Conservation (phyloP, 2,797 vertebrate species). For the Mico argentatus region DNA sequence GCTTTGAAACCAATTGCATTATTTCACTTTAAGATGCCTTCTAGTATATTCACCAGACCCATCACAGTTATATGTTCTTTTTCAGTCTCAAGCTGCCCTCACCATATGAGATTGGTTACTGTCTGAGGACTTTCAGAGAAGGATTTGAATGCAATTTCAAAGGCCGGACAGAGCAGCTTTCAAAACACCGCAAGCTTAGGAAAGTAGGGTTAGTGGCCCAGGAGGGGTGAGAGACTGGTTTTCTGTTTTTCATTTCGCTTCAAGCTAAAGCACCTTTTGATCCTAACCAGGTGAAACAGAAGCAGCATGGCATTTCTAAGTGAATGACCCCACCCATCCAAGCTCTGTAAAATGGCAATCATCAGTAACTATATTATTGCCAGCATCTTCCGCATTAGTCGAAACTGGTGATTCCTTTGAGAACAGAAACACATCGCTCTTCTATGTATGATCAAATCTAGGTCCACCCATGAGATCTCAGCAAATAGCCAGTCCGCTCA, state of each 20-base stretch:
- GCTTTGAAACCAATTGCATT: constrained; percentile 72
- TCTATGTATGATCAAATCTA: constrained; percentile 34
- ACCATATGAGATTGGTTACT: constrained; percentile 66
- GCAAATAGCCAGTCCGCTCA: neutral
- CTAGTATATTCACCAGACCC: constrained; percentile 65
- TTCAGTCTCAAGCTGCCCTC: constrained; percentile 66
- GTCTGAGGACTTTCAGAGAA: constrained; percentile 63
- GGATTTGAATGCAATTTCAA: constrained; percentile 77
- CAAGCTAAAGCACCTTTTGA: constrained; percentile 65
- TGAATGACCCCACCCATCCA: constrained; percentile 2
- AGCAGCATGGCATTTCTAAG: constrained; percentile 33
- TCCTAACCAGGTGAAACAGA: neutral
- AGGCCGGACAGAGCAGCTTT: constrained; percentile 68
- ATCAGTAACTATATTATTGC: constrained; percentile 38
- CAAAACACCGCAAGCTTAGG: constrained; percentile 61
- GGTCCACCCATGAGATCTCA: neutral
- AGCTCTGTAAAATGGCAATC: neutral
- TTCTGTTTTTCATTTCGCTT: constrained; percentile 68
- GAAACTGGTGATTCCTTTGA: constrained; percentile 43
- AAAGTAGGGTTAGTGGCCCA: constrained; percentile 51
- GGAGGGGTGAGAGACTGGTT: constrained; percentile 22
- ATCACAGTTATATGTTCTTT: constrained; percentile 58
- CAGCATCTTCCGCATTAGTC: constrained; percentile 14
- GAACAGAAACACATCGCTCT: constrained; percentile 35
- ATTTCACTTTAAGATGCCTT: constrained; percentile 65